Conservation (phyloP, 2,888 invertebrate species). For the Volucella inflata region DNA sequence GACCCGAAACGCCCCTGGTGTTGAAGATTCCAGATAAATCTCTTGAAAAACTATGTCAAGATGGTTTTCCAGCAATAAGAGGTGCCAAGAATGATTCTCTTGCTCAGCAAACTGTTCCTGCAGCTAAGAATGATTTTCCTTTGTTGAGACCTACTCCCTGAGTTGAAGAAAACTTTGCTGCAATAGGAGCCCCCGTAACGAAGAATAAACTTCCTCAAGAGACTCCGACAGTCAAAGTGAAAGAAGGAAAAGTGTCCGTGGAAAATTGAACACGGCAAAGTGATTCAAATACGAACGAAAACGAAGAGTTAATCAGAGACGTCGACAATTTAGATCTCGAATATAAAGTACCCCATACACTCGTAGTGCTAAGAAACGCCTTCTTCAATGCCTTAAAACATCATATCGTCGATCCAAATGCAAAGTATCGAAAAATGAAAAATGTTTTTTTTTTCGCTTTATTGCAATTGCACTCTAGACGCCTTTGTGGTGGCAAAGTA, state of each 20-base stretch:
- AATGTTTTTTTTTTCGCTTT: no score
- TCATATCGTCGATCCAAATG: no score
- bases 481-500: no score
- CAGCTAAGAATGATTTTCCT: constrained; percentile 12
- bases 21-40: constrained; percentile 87
- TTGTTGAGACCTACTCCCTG: constrained; percentile 2
- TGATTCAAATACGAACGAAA: constrained; percentile 32
- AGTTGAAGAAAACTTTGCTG: not conserved
- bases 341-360: constrained; percentile 86
- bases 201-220: constrained; percentile 29
- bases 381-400: constrained; percentile 92
- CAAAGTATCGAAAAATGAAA: no score
- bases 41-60: constrained; percentile 78
- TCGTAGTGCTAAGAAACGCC: constrained; percentile 89
- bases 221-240: constrained; percentile 1
- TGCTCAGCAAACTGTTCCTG: not conserved
- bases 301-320: constrained; percentile 42
- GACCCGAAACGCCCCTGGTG: constrained; percentile 86
- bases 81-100: no score
- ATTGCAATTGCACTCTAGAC: no score
- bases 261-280: not conserved
- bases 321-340: constrained; percentile 23
- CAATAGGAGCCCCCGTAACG: not conserved
- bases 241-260: not conserved
- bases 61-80: constrained; percentile 84